These are phyloP conservation scores for Pangasius sanitwongsei DNA, from an alignment of 2,797 vertebrate species.

Conservation along the genomic window DNA sequence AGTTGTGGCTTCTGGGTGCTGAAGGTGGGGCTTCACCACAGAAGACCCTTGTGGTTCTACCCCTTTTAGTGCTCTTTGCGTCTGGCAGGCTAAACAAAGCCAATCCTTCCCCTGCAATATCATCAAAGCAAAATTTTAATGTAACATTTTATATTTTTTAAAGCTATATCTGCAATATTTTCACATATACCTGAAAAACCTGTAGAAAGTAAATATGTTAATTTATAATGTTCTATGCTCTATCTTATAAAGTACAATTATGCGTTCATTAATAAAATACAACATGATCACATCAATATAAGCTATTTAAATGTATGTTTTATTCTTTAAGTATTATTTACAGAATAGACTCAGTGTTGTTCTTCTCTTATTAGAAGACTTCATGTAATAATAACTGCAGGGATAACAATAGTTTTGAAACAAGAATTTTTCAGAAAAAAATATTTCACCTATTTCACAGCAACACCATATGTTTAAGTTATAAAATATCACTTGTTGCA, in stretches of 20 bases:
- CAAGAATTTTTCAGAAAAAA: neutral
- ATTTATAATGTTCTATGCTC: neutral
- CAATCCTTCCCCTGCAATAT: conserved; percentile 58
- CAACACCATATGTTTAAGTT: neutral
- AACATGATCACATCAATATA: neutral
- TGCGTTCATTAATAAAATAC: neutral
- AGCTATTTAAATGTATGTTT: no score
- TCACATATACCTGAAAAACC: neutral
- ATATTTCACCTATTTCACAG: neutral
- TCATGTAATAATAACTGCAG: neutral
- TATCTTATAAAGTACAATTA: no score
- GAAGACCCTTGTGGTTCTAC: conserved; percentile 68
- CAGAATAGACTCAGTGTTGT: neutral
- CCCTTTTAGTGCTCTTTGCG: conserved; percentile 79
- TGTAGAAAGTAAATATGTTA: neutral
- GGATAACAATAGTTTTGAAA: neutral
- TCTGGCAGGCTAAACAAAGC: conserved; percentile 87
- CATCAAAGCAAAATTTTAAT: neutral
- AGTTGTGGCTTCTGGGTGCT: conserved; percentile 55
- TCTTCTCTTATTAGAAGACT: neutral
- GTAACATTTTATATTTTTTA: neutral
- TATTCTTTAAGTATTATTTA: neutral
- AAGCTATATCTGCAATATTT: neutral
- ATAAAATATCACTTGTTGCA: neutral
- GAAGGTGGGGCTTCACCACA: conserved; percentile 62